Base-by-base conservation (phyloP, 2,888 invertebrate species). In the Acrobasis repandana region DNA sequence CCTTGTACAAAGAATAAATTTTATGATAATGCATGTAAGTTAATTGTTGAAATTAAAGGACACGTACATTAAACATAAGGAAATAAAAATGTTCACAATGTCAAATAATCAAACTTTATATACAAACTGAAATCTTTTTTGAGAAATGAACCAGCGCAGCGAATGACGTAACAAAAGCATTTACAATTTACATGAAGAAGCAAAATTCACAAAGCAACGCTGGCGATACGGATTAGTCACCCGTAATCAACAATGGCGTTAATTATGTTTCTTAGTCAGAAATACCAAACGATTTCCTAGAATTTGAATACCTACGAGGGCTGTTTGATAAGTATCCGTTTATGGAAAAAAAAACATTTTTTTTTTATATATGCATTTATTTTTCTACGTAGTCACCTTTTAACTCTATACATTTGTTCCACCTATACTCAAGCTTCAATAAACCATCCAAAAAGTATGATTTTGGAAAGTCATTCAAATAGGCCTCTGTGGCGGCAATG, bases 151-250 rank as follows among this genome's bases (percentile, higher is more conserved):
- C 43, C n/a, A n/a, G 43, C 4, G 43, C n/a, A n/a, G 43, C 4
- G 43, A 14, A 14, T 54, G 38, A 38, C 54, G 54, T 54, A 54
- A 54, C 5, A 38, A 38, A 11, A 38, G 0, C 14, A 38, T 20
- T 18, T 33, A 50, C 9, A 16, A 33, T 36, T 36, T 54, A 16
- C 38, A 54, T 38, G 54, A 36, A 54, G 54, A 38, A 54, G 43
- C 34, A 18, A 54, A 54, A 54, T 36, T 54, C 38, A 54, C 54
- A 54, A 54, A 38, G 18, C 18, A 52, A n/a, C 15, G 52, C 34
- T 4, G 54, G 54, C 38, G 54, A 54, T 54, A 54, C 38, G 43
- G 54, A 38, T 54, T 36, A 54, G 54, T 54, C 54, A 54, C 18
- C 54, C 36, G 38, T 20, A 20, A 54, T 54, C 6, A 54, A 54